Base-by-base conservation (phyloP, 2,888 invertebrate species). In the Lysandra coridon region DNA sequence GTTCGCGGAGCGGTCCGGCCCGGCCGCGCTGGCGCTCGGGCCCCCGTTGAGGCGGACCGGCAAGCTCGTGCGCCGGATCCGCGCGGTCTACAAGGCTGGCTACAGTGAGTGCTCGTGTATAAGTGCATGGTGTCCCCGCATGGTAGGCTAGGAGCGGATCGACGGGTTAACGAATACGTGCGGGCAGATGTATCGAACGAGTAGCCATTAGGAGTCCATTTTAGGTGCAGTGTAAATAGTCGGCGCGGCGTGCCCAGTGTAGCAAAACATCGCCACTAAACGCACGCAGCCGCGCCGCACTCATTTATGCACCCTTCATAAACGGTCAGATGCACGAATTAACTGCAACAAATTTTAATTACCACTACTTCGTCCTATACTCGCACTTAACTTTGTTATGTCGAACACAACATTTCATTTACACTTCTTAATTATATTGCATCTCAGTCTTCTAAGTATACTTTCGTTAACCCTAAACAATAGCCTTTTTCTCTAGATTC, bases 271-370 rank as follows among this genome's bases (percentile, higher is more conserved):
- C 81, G 81, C 80, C 82, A 82, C 87, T 85, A 86, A 86, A 85
- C 87, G 86, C 86, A 86, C 87, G 81, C 81, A 80, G 62, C 78
- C 57, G 57, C 53, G 12, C 53, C 60, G 73, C 85, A 87, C 89
- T 92, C 90, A 93, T 91, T 92, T 92, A 93, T 93, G 93, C 93
- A 93, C 93, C 93, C 93, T 92, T 92, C 90, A 87, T 89, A 89
- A 89, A 88, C 90, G 90, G 87, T 89, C 90, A 90, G 88, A 87
- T 90, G 91, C 78, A 80, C 80, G 75, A 79, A 79, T 62, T 79
- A 33, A 75, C 62, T 75, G 40, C 62, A 79, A 79, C 73, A 60
- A 37, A 62, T 62, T 60, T 78, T 69, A 64, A 44, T 62, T 79
- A 75, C 62, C 62, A 40, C 78, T 37, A 57, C 62, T 30, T 30